Percentiles rank a stretch among this genome's conserved stretches.
Evolutionary conservation across 1,140 invertebrate genomes (phyloP).

Genomic region (Aphelinus atriplicis): DNA sequence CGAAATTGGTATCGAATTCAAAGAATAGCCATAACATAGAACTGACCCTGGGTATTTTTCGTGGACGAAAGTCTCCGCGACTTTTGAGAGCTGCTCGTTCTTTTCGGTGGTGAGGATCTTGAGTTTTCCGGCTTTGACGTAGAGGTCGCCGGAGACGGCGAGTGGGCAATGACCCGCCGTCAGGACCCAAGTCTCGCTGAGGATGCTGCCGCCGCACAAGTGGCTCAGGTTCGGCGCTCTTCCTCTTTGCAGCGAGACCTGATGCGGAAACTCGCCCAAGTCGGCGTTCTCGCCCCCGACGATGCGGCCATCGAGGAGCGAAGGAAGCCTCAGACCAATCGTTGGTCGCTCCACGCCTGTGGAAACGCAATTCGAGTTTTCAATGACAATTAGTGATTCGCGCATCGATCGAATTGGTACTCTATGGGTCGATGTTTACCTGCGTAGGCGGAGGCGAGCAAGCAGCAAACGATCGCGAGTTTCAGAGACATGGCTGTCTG

Average conservation of each 20-base stretch:
- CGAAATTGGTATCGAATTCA: too few relatives aligned
- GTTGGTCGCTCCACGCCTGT: background rate
- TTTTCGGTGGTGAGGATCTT: slow-evolving; percentile 47
- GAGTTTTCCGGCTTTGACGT: slow-evolving; percentile 54
- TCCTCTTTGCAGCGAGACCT: slow-evolving; percentile 53
- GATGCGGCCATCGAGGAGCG: slow-evolving; percentile 41
- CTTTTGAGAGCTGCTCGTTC: slow-evolving; percentile 61
- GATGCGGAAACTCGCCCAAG: slow-evolving; percentile 57
- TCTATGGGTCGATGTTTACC: slow-evolving; percentile 5
- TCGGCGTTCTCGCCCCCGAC: slow-evolving; percentile 58
- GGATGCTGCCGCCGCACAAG: slow-evolving; percentile 30
- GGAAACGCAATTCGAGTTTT: too few relatives aligned
- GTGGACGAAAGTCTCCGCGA: slow-evolving; percentile 63
- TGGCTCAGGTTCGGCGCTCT: background rate
- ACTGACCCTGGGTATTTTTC: slow-evolving; percentile 54
- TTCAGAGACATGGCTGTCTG: slow-evolving; percentile 18
- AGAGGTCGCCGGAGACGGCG: slow-evolving; percentile 18
- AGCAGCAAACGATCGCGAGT: background rate
- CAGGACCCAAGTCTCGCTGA: slow-evolving; percentile 15
- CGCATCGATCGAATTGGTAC: background rate
- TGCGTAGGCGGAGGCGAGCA: background rate
- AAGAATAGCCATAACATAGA: too few relatives aligned
- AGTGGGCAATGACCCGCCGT: slow-evolving; percentile 29
- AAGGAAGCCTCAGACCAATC: background rate
- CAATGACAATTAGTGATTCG: too few relatives aligned